Evolutionary conservation across 2,113 vertebrate species (phyloP).

Genomic region (Tonatia bakeri): DNA sequence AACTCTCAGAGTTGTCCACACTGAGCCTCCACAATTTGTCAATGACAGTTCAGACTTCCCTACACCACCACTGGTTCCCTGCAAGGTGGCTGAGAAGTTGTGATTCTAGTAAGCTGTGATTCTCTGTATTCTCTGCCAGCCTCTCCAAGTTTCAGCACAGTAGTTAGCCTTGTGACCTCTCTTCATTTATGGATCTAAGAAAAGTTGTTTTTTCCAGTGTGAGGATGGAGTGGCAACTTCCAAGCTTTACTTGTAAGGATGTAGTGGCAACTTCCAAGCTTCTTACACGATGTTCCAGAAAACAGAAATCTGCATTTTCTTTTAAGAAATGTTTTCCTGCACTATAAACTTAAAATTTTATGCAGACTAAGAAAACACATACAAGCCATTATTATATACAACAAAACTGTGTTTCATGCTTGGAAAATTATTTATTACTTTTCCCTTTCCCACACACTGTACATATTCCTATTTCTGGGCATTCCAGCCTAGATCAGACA

Average conservation of each 20-base stretch:
- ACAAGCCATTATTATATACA: neutral
- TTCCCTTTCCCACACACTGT: neutral
- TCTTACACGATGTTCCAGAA: neutral
- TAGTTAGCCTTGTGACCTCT: neutral
- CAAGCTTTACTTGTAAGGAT: neutral
- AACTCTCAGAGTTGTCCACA: neutral
- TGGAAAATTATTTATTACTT: slow-evolving; percentile 11
- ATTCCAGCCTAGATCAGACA: neutral
- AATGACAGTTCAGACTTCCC: neutral
- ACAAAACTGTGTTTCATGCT: neutral
- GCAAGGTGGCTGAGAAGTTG: neutral
- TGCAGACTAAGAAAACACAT: neutral
- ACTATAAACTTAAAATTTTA: slow-evolving; percentile 18
- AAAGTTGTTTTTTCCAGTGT: neutral
- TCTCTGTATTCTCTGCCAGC: neutral
- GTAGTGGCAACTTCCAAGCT: neutral
- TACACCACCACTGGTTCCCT: neutral
- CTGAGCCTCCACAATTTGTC: neutral
- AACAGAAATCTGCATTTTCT: neutral
- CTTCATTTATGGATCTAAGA: neutral
- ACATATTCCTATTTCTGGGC: neutral
- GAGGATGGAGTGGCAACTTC: neutral
- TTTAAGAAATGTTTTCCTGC: neutral
- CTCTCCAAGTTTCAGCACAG: neutral
- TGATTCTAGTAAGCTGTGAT: neutral